phyloP scores from a whole-genome alignment of 2,113 vertebrate genomes.

The Phyllostomus hastatus region DNA sequence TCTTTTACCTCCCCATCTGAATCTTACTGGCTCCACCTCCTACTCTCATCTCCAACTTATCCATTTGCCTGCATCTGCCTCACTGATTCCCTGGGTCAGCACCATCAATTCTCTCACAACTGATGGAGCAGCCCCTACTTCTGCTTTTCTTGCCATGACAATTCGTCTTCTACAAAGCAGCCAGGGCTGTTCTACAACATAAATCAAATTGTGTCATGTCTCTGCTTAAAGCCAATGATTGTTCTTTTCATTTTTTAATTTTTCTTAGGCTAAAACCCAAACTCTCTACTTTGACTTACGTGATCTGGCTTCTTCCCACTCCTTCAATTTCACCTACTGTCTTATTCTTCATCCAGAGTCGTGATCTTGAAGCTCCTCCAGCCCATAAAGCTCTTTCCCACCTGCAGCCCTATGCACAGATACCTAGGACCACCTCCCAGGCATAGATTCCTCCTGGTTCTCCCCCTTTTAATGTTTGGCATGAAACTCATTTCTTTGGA shows the following conservation, averaged over 20 bases:
- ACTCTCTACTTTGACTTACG: background rate
- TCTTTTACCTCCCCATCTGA: background rate
- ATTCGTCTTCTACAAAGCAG: background rate
- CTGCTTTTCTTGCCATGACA: background rate
- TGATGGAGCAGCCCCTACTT: background rate
- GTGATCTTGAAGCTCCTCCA: background rate
- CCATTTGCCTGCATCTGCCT: background rate
- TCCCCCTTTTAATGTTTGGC: background rate
- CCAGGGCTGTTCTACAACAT: background rate
- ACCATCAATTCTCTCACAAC: background rate
- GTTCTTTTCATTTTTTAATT: background rate
- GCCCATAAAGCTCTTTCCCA: background rate
- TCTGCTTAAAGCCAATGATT: background rate
- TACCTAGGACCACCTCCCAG: background rate
- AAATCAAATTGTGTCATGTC: background rate
- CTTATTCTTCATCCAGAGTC: background rate
- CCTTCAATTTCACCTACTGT: background rate
- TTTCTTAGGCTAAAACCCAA: background rate
- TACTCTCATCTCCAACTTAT: background rate
- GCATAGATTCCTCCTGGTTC: background rate
- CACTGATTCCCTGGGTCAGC: background rate
- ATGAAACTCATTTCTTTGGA: background rate
- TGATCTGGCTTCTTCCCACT: background rate
- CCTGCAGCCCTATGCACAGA: background rate
- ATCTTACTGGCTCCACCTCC: background rate